Base-by-base conservation (phyloP, 2,888 invertebrate species). In the Melanostoma mellinum region DNA sequence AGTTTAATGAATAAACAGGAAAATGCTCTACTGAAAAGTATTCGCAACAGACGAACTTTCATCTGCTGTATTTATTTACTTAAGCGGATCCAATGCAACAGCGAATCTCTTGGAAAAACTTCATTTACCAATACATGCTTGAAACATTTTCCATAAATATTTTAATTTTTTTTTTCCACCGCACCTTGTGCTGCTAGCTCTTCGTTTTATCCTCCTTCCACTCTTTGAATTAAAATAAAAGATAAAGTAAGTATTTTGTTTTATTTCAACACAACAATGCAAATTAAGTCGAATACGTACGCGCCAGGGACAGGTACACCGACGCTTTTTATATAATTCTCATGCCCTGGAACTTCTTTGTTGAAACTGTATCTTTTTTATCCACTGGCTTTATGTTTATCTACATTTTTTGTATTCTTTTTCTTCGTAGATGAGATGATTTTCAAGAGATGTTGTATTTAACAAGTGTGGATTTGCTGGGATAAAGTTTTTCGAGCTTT, bases 121-220 rank as follows among this genome's bases (percentile, higher is more conserved):
- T 9, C 36, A 33, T 10, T 40, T 33, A 40, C 4, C 2, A 20
- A 20, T 20, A 20, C 20, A 20, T 20, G 20, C 30, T 9, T 55
- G 40, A 46, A 75, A 69, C 61, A 61, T 76, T 76, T 42, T 9
- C 55, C 40, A 63, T 63, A 76, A 76, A 76, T 61, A 63, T 55
- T 60, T 60, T 20, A 38, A 30, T 38, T 36, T 5, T 44, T 3
- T n/a, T 3, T 36, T 36, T 30, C 6, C 9, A 42, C 42, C 48
- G 44, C 3, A 36, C 35, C 30, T 71, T 48, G 20, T 33, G 52
- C 1, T n/a, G 9, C n/a, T 30, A 6, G 35, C 36, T 32, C 32
- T 42, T 9, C 30, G 2, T 56, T n/a, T 56, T n/a, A 40, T 56
- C 30, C n/a, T 38, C 30, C 4, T 40, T 20, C 20, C 20, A 20